Base-by-base conservation (phyloP, 2,113 vertebrate species). In the Craseonycteris thonglongyai region DNA sequence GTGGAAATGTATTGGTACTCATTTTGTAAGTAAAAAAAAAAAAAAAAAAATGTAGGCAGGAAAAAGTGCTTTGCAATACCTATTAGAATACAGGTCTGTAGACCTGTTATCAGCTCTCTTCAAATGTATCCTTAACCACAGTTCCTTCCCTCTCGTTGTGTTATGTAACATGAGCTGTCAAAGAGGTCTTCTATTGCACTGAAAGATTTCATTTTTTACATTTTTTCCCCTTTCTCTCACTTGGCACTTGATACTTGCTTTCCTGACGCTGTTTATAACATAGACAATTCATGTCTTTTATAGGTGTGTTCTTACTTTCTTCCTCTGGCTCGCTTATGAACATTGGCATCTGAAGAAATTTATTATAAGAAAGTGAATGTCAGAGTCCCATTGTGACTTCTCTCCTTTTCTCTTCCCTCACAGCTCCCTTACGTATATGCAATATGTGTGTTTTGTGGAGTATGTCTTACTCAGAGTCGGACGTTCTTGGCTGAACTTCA, bases 401-500 rank as follows among this genome's bases (percentile, higher is more conserved):
- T 66, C 21, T 69, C 26, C 54, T 47, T 35, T 51, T 18, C 26
- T 24, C 13, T 35, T 59, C 18, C 13, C 19, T 82, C 0, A 0
- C 0, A 2, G 22, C 21, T 76, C n/a, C 24, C 65, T 83, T 59
- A 18, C 38, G 1, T 2, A 7, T 19, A 38, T 66, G 51, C 42
- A 84, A 4, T 28, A 63, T 65, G 54, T 26, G 3, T 66, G 26
- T 76, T 91, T 88, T 51, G 40, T 59, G 35, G 63, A 65, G 28
- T 58, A 40, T 24, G 33, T 61, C 56, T 87, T 79, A 79, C 40
- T 47, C 58, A 58, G 81, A 22, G 56, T 42, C 85, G 51, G 54
- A 90, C 18, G 18, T 65, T 49, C 74, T 90, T 96, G 96, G 93
- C 94, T 89, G 24, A 90, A 33, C 76, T 93, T 95, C 68, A 90